Percentiles rank a stretch among this genome's conserved stretches.
phyloP scores from a whole-genome alignment of 2,888 invertebrate species.

The Drosophila putrida region DNA sequence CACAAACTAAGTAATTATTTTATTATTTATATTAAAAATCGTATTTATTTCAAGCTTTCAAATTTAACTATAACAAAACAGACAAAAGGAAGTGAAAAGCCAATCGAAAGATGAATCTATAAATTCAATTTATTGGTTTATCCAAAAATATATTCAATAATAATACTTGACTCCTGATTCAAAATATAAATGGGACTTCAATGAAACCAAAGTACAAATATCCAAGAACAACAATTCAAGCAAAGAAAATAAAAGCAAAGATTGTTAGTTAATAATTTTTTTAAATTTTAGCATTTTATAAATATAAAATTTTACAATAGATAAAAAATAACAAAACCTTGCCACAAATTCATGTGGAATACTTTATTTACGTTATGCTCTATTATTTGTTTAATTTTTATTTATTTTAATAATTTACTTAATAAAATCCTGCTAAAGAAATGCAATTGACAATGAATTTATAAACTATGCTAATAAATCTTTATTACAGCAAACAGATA shows the following conservation, averaged over 20 bases:
- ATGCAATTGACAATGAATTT: conserved; percentile 41
- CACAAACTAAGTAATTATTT: conserved; percentile 2
- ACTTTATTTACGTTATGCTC: conserved; percentile 66
- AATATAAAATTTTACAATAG: conserved; percentile 31
- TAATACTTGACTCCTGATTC: conserved; percentile 13
- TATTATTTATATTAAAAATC: conserved; percentile 8
- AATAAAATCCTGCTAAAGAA: conserved; percentile 58
- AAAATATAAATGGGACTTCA: conserved; percentile 20
- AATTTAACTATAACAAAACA: not conserved
- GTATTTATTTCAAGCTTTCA: not conserved
- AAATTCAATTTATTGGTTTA: conserved; percentile 29
- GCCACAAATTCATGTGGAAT: conserved; percentile 50
- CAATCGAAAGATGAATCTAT: conserved; percentile 6
- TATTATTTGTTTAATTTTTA: conserved; percentile 71
- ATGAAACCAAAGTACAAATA: conserved; percentile 49
- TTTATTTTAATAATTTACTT: conserved; percentile 55
- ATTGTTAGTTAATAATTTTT: conserved; percentile 51
- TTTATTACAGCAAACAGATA: conserved; percentile 51
- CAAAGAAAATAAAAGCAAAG: conserved; percentile 33
- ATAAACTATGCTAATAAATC: conserved; percentile 50
- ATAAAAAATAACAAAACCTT: conserved; percentile 24
- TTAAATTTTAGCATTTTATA: conserved; percentile 32
- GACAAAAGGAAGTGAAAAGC: not conserved
- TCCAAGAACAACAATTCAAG: conserved; percentile 31
- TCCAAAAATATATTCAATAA: conserved; percentile 22